These are phyloP conservation scores for Falco peregrinus DNA, from an alignment of 2,797 vertebrate species.

Conservation along the genomic window DNA sequence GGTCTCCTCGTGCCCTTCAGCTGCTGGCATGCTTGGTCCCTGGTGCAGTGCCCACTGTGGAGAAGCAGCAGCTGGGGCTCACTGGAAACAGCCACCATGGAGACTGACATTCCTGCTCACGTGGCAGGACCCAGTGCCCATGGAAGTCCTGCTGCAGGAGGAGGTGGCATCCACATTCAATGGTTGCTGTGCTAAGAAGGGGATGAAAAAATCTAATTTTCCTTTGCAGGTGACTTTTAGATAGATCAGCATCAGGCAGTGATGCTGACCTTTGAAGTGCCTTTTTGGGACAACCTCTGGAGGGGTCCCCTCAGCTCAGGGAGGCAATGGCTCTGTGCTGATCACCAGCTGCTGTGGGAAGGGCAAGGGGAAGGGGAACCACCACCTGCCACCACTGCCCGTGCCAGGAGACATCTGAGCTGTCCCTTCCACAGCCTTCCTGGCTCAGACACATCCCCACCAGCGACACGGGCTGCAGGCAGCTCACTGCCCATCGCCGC, in stretches of 20 bases:
- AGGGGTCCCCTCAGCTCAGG: not conserved
- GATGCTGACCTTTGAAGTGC: not conserved
- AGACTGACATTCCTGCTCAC: not conserved
- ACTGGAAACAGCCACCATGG: fast-evolving
- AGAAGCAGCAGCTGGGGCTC: not conserved
- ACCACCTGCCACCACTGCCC: not conserved
- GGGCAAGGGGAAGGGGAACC: not conserved
- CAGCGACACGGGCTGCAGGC: not conserved
- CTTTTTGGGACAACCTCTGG: not conserved
- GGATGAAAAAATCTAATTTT: not conserved
- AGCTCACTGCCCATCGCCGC: not conserved
- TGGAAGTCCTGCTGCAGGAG: not conserved
- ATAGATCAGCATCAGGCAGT: not conserved
- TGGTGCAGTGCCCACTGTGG: not conserved
- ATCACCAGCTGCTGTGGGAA: not conserved
- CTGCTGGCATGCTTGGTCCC: not conserved
- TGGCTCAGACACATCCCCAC: not conserved
- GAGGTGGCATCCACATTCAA: not conserved
- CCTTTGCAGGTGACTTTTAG: not conserved
- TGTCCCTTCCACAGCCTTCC: not conserved
- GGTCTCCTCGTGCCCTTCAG: not conserved
- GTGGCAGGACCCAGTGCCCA: fast-evolving
- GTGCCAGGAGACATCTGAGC: not conserved
- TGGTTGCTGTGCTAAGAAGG: not conserved
- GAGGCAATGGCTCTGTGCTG: not conserved